phyloP scores from a whole-genome alignment of 2,797 vertebrate genomes.

The Oreochromis mossambicus region DNA sequence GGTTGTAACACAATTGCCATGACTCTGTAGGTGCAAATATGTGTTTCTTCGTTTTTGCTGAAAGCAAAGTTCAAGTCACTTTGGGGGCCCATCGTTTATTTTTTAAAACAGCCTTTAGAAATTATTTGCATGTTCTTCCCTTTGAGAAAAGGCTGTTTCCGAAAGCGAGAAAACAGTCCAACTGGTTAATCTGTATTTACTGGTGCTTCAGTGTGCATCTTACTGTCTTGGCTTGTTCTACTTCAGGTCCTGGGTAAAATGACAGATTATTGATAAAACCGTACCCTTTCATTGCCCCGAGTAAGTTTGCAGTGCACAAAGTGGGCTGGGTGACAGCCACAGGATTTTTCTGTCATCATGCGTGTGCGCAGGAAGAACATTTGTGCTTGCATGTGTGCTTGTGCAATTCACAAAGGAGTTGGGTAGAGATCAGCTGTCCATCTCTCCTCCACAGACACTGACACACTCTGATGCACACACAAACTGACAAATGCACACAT shows the following conservation, averaged over 20 bases:
- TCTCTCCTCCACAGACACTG: background rate
- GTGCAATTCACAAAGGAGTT: slow-evolving; percentile 31
- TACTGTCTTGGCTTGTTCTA: background rate
- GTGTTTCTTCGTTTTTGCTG: background rate
- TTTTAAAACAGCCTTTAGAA: background rate
- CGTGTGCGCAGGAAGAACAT: background rate
- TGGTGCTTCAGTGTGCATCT: background rate
- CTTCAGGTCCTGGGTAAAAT: background rate
- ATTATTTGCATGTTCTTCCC: background rate
- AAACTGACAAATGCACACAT: background rate
- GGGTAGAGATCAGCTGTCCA: slow-evolving; percentile 46
- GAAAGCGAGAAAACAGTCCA: background rate
- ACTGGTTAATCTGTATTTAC: background rate
- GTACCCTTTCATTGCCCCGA: background rate
- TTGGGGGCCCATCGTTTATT: background rate
- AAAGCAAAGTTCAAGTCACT: background rate
- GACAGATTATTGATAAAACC: background rate
- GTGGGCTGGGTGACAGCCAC: background rate
- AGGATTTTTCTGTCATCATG: background rate
- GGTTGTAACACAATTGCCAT: background rate
- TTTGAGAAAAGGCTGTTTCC: background rate
- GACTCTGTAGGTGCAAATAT: background rate
- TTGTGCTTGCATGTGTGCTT: slow-evolving; percentile 6
- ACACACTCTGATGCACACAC: background rate
- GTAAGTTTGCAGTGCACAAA: background rate